Conservation (phyloP, 2,113 vertebrate genomes). For the Picathartes gymnocephalus region DNA sequence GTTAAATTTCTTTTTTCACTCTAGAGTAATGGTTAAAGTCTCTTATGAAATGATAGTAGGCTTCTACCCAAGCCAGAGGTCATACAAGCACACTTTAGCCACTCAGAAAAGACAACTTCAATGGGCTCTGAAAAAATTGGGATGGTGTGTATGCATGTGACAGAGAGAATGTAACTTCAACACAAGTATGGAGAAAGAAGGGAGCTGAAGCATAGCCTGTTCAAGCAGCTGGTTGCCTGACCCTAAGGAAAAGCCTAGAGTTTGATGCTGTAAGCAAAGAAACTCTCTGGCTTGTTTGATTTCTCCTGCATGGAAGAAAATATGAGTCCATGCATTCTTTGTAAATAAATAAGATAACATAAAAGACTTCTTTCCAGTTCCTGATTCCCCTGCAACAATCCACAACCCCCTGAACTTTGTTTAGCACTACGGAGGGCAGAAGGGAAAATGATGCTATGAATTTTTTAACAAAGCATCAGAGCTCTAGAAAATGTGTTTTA, state of each 20-base stretch:
- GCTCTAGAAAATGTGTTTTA: neutral
- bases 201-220: neutral
- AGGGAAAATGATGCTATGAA: neutral
- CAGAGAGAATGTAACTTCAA: neutral
- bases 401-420: neutral
- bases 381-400: neutral
- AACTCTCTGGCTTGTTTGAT: neutral
- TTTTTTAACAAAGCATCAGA: conserved; percentile 18
- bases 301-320: neutral
- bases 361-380: neutral
- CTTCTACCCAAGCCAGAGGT: neutral
- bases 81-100: neutral
- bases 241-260: neutral
- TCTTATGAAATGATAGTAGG: neutral
- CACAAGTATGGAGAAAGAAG: neutral
- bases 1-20: neutral
- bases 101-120: neutral
- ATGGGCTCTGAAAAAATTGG: neutral
- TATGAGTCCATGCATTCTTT: neutral
- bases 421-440: neutral
- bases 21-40: neutral
- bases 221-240: conserved; percentile 26
- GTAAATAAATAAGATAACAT: conserved; percentile 1
- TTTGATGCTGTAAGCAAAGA: conserved; percentile 4
- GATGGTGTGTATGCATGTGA: neutral